Evolutionary conservation across 2,888 invertebrate species (phyloP).

Genomic region (Scaptomyza tumidula): DNA sequence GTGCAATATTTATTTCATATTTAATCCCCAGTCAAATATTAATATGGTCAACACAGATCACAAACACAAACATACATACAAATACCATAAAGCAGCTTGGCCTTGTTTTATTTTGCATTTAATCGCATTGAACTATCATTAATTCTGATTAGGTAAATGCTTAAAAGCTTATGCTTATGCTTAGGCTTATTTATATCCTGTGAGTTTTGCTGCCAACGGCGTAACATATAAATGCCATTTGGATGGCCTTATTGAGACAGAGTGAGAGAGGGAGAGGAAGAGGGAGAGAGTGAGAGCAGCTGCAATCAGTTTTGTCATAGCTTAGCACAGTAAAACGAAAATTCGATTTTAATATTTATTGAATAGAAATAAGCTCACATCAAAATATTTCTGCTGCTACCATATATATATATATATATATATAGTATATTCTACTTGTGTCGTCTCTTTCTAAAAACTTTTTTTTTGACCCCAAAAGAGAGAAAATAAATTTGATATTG

Average conservation of each 20-base stretch:
- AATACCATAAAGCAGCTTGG: constrained; percentile 2
- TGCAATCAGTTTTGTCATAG: constrained; percentile 30
- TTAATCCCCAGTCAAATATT: constrained; percentile 64
- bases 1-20: constrained; percentile 44
- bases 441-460: constrained; percentile 21
- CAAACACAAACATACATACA: constrained; percentile 14
- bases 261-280: neutral
- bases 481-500: constrained; percentile 37
- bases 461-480: constrained; percentile 8
- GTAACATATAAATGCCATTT: constrained; percentile 12
- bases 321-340: constrained; percentile 3
- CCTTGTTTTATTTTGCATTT: constrained; percentile 7
- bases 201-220: constrained; percentile 10
- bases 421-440: constrained; percentile 1
- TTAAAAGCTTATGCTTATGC: constrained; percentile 3
- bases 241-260: neutral
- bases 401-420: neutral
- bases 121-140: constrained; percentile 41
- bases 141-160: constrained; percentile 46
- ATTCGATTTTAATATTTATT: constrained; percentile 54
- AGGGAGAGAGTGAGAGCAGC: constrained; percentile 3
- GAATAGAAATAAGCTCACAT: constrained; percentile 36
- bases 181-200: constrained; percentile 16
- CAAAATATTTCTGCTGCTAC: constrained; percentile 14
- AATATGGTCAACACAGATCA: constrained; percentile 20